phyloP scores from a whole-genome alignment of 2,888 invertebrate species.

The Reticulitermes lucifugus region DNA sequence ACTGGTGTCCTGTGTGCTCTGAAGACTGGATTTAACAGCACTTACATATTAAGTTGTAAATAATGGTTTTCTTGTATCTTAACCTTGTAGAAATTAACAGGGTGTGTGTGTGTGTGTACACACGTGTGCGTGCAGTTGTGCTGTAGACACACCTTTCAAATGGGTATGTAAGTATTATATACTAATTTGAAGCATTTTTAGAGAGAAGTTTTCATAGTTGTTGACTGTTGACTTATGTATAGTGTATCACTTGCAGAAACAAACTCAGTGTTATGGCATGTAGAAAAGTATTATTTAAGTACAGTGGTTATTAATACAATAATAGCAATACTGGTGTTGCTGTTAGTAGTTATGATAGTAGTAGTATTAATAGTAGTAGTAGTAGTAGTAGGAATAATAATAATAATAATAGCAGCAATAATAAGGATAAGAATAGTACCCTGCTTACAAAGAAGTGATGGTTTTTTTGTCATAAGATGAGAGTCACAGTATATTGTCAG shows the following conservation, averaged over 20 bases:
- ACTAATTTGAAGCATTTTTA: not conserved
- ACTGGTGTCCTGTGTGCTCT: no score
- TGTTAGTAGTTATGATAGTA: not conserved
- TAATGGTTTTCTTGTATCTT: not conserved
- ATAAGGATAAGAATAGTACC: no score
- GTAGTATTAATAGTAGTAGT: not conserved
- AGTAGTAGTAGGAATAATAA: not conserved
- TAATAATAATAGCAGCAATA: no score
- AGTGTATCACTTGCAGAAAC: not conserved
- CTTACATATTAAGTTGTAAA: slow-evolving; percentile 6
- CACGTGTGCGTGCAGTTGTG: not conserved
- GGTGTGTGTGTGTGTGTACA: not conserved
- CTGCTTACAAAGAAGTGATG: no score
- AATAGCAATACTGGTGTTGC: not conserved
- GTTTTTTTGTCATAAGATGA: no score
- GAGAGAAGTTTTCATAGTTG: not conserved
- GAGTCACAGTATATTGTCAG: no score
- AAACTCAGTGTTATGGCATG: slow-evolving; percentile 25
- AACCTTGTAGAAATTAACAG: not conserved
- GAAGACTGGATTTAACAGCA: not conserved
- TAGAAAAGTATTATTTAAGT: slow-evolving; percentile 1
- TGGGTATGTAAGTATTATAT: not conserved
- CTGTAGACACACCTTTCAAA: not conserved
- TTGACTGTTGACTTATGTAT: not conserved
- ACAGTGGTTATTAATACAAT: not conserved